These are phyloP conservation scores for Drosophila malerkotliana DNA, from an alignment of 1,140 invertebrate species.

Conservation along the genomic window DNA sequence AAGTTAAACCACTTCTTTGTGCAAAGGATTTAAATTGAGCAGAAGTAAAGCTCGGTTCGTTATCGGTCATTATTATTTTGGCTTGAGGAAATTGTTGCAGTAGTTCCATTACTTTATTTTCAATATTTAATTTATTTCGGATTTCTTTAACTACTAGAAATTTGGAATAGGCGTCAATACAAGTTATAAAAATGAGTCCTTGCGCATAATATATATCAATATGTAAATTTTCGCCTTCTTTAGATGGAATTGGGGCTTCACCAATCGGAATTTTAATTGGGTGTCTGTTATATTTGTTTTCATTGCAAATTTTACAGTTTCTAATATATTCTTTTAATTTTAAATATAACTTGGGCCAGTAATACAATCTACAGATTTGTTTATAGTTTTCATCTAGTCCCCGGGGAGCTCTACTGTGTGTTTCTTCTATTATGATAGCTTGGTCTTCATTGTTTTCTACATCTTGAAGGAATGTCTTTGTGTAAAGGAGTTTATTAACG, in stretches of 20 bases:
- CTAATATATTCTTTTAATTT: slow-evolving; percentile 18
- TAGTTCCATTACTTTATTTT: slow-evolving; percentile 6
- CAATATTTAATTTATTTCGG: slow-evolving; percentile 25
- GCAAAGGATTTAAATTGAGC: slow-evolving; percentile 2
- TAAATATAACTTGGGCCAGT: not conserved
- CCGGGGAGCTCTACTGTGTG: slow-evolving; percentile 20
- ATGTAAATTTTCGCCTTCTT: not conserved
- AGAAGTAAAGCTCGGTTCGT: not conserved
- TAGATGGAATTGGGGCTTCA: too few relatives aligned
- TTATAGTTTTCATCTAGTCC: not conserved
- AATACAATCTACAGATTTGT: slow-evolving; percentile 2
- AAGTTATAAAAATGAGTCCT: slow-evolving; percentile 10
- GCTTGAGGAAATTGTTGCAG: not conserved
- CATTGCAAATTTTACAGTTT: slow-evolving; percentile 17
- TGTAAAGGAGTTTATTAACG: not conserved
- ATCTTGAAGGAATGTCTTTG: not conserved
- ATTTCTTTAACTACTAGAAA: slow-evolving; percentile 25
- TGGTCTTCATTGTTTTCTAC: not conserved
- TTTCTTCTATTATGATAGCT: slow-evolving; percentile 2
- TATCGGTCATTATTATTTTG: not conserved
- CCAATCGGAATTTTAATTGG: too few relatives aligned
- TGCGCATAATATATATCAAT: slow-evolving; percentile 2
- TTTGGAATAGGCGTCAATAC: slow-evolving; percentile 28
- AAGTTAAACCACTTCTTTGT: not conserved
- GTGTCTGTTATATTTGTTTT: too few relatives aligned